phyloP scores from a whole-genome alignment of 2,113 vertebrate species.

The Cavia porcellus region DNA sequence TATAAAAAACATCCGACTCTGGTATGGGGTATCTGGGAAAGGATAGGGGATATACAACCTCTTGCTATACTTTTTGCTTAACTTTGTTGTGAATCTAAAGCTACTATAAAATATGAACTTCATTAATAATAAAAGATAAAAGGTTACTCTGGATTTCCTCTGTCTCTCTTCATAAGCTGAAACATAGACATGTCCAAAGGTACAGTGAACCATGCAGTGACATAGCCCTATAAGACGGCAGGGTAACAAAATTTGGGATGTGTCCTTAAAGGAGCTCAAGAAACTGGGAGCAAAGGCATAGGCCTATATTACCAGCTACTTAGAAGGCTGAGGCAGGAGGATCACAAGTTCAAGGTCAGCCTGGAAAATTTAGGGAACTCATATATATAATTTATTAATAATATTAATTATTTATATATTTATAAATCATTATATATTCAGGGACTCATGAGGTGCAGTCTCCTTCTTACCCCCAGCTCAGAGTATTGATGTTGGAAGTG shows the following conservation, averaged over 20 bases:
- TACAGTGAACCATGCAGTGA: background rate
- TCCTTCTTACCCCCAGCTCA: background rate
- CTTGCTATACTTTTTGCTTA: background rate
- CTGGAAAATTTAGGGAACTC: background rate
- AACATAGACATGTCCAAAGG: background rate
- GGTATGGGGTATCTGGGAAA: background rate
- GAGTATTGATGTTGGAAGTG: fast-evolving
- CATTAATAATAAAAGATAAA: background rate
- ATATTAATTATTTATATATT: too few relatives aligned
- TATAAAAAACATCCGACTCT: background rate
- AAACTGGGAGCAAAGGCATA: background rate
- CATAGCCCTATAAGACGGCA: background rate
- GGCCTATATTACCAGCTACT: background rate
- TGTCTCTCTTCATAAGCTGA: background rate
- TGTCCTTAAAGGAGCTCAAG: background rate
- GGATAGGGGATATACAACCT: too few relatives aligned
- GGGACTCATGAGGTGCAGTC: background rate
- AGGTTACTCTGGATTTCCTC: background rate
- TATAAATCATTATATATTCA: background rate
- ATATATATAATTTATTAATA: background rate
- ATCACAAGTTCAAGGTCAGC: background rate
- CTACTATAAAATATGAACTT: background rate
- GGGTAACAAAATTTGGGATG: background rate
- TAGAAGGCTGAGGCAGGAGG: background rate
- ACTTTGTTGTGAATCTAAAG: background rate